These are phyloP conservation scores for Perognathus longimembris DNA, from an alignment of 2,113 vertebrate genomes.

Conservation along the genomic window DNA sequence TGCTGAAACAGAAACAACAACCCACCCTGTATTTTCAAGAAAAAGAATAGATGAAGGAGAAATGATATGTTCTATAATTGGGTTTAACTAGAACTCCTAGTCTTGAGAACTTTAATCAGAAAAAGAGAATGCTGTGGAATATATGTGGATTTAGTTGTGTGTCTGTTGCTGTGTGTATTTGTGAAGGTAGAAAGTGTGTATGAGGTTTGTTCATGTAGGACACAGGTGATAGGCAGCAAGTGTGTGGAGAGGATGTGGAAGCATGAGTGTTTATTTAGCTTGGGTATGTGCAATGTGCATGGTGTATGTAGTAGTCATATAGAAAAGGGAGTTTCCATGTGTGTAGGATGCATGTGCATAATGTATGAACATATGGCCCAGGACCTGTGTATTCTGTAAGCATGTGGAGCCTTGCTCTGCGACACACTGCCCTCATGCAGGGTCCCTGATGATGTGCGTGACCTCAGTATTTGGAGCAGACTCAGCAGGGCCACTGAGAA, in stretches of 20 bases:
- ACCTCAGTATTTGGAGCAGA: background rate
- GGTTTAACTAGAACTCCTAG: slow-evolving; percentile 24
- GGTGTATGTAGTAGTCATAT: background rate
- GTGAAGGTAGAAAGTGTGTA: background rate
- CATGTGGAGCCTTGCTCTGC: background rate
- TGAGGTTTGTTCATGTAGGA: background rate
- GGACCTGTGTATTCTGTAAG: background rate
- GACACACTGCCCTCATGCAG: background rate
- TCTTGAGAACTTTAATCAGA: slow-evolving; percentile 23
- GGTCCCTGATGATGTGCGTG: fast-evolving
- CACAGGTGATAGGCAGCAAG: background rate
- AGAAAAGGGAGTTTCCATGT: background rate
- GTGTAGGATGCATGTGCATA: too few species aligned
- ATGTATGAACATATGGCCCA: fast-evolving
- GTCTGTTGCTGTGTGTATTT: background rate
- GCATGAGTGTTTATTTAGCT: background rate
- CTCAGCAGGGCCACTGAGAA: background rate
- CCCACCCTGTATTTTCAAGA: background rate
- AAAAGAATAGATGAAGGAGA: slow-evolving; percentile 23
- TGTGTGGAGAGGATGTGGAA: background rate
- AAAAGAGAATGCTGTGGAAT: background rate
- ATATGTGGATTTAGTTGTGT: background rate
- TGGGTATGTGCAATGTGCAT: too few species aligned
- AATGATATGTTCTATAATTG: background rate
- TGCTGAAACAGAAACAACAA: slow-evolving; percentile 41